Percentiles rank a stretch among this genome's conserved stretches.
Conservation (phyloP, 2,797 vertebrate species). For the Scarus forsteni region DNA sequence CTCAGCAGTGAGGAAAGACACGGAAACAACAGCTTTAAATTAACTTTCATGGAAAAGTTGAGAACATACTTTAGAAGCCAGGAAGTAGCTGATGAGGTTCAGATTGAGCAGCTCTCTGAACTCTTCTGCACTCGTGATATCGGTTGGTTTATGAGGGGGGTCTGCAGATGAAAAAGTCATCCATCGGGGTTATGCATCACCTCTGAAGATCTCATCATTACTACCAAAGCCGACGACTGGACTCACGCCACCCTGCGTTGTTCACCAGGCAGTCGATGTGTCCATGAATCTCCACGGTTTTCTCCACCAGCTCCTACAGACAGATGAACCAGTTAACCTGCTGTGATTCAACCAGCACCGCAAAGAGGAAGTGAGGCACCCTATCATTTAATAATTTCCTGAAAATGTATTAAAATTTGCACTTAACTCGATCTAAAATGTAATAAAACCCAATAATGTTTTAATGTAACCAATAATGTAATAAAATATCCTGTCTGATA, state of each 20-base stretch:
- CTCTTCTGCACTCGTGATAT: conserved; percentile 84
- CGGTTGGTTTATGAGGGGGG: conserved; percentile 82
- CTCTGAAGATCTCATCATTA: not conserved
- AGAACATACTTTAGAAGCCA: conserved; percentile 84
- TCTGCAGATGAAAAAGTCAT: conserved; percentile 70
- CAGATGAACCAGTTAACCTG: conserved; percentile 1
- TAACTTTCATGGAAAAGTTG: not conserved
- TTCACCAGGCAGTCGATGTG: conserved; percentile 89
- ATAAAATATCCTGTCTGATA: too few species aligned
- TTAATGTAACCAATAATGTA: too few species aligned
- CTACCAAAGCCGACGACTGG: not conserved
- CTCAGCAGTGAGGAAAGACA: too few species aligned
- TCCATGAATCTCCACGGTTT: conserved; percentile 77
- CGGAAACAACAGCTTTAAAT: too few species aligned
- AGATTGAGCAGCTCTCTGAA: conserved; percentile 86
- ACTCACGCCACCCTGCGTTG: conserved; percentile 89
- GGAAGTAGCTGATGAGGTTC: conserved; percentile 87
- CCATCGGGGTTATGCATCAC: not conserved
- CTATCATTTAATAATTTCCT: too few species aligned
- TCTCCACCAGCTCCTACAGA: conserved; percentile 78
- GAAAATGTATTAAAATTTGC: too few species aligned
- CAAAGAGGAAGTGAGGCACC: too few species aligned
- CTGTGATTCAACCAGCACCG: not conserved
- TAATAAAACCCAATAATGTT: too few species aligned
- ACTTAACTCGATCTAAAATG: too few species aligned